Conservation (phyloP, 1,140 invertebrate genomes). For the Listronotus oregonensis region DNA sequence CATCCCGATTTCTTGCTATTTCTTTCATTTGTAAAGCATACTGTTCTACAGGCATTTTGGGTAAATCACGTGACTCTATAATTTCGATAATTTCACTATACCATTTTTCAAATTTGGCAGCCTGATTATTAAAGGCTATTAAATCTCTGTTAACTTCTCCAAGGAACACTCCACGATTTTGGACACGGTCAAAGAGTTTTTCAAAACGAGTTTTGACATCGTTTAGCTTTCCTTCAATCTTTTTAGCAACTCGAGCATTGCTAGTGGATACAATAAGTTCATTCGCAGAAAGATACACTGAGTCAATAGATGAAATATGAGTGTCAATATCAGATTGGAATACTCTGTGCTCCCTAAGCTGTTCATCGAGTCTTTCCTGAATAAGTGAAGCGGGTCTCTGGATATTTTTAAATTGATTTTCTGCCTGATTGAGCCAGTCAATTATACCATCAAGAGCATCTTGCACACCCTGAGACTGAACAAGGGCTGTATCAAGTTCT, state of each 20-base stretch:
- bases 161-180: slow-evolving; percentile 79
- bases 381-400: slow-evolving; percentile 81
- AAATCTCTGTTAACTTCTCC: slow-evolving; percentile 79
- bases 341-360: slow-evolving; percentile 64
- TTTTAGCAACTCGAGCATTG: slow-evolving; percentile 85
- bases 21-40: slow-evolving; percentile 68
- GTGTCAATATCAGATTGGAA: slow-evolving; percentile 83
- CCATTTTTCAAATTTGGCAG: slow-evolving; percentile 72
- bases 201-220: slow-evolving; percentile 85
- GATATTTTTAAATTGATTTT: slow-evolving; percentile 77
- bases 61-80: slow-evolving; percentile 74
- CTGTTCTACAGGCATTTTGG: slow-evolving; percentile 71
- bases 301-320: slow-evolving; percentile 82
- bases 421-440: slow-evolving; percentile 82
- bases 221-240: slow-evolving; percentile 84
- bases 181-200: slow-evolving; percentile 78
- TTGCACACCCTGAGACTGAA: slow-evolving; percentile 93
- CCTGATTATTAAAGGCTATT: slow-evolving; percentile 72
- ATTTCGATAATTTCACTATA: slow-evolving; percentile 74
- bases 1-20: slow-evolving; percentile 51
- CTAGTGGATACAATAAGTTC: slow-evolving; percentile 81
- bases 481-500: slow-evolving; percentile 83
- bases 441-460: slow-evolving; percentile 87
- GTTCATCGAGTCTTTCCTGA: slow-evolving; percentile 88
- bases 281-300: slow-evolving; percentile 76